These are phyloP conservation scores for Psilopsiagon aurifrons DNA, from an alignment of 2,113 vertebrate species.

Conservation along the genomic window DNA sequence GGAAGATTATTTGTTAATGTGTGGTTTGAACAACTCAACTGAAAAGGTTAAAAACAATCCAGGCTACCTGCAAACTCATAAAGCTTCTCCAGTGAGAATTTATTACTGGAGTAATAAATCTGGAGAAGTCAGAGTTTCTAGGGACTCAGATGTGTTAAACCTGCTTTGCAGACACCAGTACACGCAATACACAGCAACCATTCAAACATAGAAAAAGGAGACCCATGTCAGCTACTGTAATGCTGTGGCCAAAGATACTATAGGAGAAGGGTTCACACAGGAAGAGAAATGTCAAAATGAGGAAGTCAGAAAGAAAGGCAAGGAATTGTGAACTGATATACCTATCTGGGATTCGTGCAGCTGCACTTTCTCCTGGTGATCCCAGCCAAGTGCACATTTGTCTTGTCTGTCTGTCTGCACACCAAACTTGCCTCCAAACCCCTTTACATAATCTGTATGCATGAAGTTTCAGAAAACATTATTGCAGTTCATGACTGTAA, in stretches of 20 bases:
- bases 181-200: not conserved
- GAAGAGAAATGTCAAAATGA: not conserved
- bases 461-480: slow-evolving; percentile 30
- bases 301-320: not conserved
- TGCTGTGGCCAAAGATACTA: not conserved
- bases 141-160: not conserved
- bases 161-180: not conserved
- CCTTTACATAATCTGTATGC: slow-evolving; percentile 89
- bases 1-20: not conserved
- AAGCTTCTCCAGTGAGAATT: not conserved
- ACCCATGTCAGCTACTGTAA: not conserved
- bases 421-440: slow-evolving; percentile 97
- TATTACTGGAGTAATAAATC: not conserved
- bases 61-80: not conserved
- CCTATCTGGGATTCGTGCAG: slow-evolving; percentile 98
- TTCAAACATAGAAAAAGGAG: not conserved
- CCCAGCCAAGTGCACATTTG: slow-evolving; percentile 95
- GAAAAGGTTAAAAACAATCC: not conserved
- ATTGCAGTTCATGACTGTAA: not conserved
- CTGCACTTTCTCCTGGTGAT: slow-evolving; percentile 95
- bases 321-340: slow-evolving; percentile 27
- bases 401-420: slow-evolving; percentile 97
- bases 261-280: not conserved
- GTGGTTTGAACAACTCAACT: not conserved
- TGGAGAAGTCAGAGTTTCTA: not conserved